Conservation (phyloP, 2,888 invertebrate species). For the Leptopilina drosophilae region DNA sequence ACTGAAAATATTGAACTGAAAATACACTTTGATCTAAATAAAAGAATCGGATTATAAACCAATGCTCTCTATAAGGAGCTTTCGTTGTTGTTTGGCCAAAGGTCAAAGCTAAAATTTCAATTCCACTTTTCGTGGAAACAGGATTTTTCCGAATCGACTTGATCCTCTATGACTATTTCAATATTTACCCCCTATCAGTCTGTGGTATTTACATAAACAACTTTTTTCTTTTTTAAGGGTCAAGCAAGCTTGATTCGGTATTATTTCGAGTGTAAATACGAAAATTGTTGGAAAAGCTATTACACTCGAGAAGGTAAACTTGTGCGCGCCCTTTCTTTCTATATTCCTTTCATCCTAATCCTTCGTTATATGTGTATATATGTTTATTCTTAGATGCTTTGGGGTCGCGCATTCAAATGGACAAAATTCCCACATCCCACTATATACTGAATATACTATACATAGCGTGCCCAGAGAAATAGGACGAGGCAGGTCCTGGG, state of each 20-base stretch:
- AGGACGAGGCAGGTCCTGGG: conserved; percentile 49
- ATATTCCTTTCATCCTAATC: conserved; percentile 65
- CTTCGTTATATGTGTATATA: conserved; percentile 61
- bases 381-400: conserved; percentile 62
- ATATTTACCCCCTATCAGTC: background rate
- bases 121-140: too few relatives aligned
- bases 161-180: too few relatives aligned
- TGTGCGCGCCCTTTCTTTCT: conserved; percentile 50
- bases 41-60: too few relatives aligned
- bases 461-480: conserved; percentile 44
- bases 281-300: conserved; percentile 29
- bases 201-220: background rate
- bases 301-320: conserved; percentile 32
- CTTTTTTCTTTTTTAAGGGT: background rate
- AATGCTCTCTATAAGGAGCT: too few relatives aligned
- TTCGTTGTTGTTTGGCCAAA: too few relatives aligned
- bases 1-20: too few relatives aligned
- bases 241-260: background rate
- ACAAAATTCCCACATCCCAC: conserved; percentile 56
- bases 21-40: too few relatives aligned
- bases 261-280: background rate
- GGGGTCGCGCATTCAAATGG: conserved; percentile 70
- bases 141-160: too few relatives aligned
- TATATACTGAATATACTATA: too few relatives aligned
- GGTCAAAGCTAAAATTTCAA: too few relatives aligned